Percentiles rank a stretch among this genome's conserved stretches.
phyloP scores from a whole-genome alignment of 2,888 invertebrate genomes.

The Taphrorychus bicolor region DNA sequence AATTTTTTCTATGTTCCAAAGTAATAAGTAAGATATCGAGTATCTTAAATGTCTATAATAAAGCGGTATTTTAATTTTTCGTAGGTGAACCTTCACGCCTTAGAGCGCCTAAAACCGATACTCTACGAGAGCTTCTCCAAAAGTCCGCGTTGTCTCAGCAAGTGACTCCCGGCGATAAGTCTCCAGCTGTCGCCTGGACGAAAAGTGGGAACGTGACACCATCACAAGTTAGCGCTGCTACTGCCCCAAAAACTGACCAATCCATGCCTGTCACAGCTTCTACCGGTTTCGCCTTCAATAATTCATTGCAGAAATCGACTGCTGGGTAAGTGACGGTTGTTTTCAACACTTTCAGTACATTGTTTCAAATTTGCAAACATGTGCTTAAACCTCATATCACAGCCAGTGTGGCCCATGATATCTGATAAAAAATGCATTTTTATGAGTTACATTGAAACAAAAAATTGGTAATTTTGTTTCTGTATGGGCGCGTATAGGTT shows the following conservation, averaged over 20 bases:
- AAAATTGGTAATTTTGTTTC: too few species aligned
- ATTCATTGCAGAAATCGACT: neutral
- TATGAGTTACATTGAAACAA: too few species aligned
- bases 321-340: neutral
- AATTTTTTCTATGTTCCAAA: too few species aligned
- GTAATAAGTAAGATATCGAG: too few species aligned
- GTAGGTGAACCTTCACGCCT: neutral
- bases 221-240: neutral
- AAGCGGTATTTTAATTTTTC: neutral
- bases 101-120: conserved; percentile 33
- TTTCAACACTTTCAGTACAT: neutral
- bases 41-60: too few species aligned
- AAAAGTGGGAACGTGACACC: neutral
- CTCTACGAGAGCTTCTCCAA: conserved; percentile 36
- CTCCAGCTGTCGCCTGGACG: neutral
- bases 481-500: too few species aligned
- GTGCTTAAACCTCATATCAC: too few species aligned
- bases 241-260: neutral
- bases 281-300: neutral
- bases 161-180: neutral
- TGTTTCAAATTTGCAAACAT: too few species aligned
- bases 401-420: too few species aligned
- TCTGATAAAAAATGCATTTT: too few species aligned
- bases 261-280: too few species aligned
- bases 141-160: conserved; percentile 24